Evolutionary conservation across 2,888 invertebrate genomes (phyloP).

Genomic region (Lamproptera curius): DNA sequence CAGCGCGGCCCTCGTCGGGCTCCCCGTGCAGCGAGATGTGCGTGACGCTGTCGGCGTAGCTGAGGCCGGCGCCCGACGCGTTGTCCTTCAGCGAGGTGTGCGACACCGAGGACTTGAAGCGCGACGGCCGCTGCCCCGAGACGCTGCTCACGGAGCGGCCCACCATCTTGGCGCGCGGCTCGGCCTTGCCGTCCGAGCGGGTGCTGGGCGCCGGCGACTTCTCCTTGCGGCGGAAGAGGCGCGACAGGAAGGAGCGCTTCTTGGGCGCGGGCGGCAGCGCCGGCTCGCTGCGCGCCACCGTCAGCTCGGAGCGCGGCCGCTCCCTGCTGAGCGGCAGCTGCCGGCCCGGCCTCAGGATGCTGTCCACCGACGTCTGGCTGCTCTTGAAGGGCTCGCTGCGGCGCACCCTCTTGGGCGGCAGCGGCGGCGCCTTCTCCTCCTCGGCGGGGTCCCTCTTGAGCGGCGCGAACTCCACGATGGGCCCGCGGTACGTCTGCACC

Average conservation of each 20-base stretch:
- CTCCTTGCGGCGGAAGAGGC: slow-evolving; percentile 63
- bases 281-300: slow-evolving; percentile 59
- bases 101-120: slow-evolving; percentile 59
- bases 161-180: slow-evolving; percentile 59
- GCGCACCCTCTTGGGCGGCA: slow-evolving; percentile 88
- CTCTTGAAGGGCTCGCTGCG: slow-evolving; percentile 58
- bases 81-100: slow-evolving; percentile 65
- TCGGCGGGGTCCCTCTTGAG: slow-evolving; percentile 74
- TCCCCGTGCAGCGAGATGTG: slow-evolving; percentile 83
- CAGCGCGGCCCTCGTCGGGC: slow-evolving; percentile 43
- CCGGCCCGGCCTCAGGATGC: slow-evolving; percentile 57
- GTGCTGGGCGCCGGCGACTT: slow-evolving; percentile 69
- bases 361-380: slow-evolving; percentile 65
- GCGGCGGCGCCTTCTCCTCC: slow-evolving; percentile 82
- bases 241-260: slow-evolving; percentile 69
- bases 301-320: slow-evolving; percentile 39
- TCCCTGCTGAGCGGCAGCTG: slow-evolving; percentile 51
- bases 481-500: slow-evolving; percentile 66
- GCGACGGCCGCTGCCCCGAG: slow-evolving; percentile 77
- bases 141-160: slow-evolving; percentile 80
- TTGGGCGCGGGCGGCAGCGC: slow-evolving; percentile 62
- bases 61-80: slow-evolving; percentile 58
- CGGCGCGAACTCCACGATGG: slow-evolving; percentile 72
- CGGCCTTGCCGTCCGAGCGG: slow-evolving; percentile 54
- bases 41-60: slow-evolving; percentile 79